Conservation (phyloP, 2,888 invertebrate genomes). For the Ischnus inquisitorius region DNA sequence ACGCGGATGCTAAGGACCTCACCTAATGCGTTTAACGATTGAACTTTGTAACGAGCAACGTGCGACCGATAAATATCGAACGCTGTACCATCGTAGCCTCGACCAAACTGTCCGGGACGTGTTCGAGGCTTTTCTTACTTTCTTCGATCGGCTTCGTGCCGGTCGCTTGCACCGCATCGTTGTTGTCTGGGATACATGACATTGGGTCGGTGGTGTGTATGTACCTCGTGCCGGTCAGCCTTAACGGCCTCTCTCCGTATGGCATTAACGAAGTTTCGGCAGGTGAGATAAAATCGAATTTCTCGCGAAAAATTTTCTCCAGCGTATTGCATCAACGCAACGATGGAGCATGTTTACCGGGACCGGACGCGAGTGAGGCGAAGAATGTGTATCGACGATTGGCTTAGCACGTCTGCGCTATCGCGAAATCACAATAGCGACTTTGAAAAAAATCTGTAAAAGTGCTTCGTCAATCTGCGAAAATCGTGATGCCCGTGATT, state of each 20-base stretch:
- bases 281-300: constrained; percentile 71
- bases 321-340: constrained; percentile 27
- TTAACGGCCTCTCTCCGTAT: constrained; percentile 38
- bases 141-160: constrained; percentile 48
- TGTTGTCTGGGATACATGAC: constrained; percentile 44
- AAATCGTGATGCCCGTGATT: neutral
- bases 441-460: neutral
- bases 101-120: constrained; percentile 51
- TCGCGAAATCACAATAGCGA: neutral
- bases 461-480: neutral
- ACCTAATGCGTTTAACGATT: constrained; percentile 60
- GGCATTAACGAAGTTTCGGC: constrained; percentile 66
- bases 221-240: constrained; percentile 19
- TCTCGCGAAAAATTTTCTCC: constrained; percentile 56
- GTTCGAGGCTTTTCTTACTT: constrained; percentile 61
- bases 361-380: constrained; percentile 25
- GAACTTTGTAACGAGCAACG: constrained; percentile 64
- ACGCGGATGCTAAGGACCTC: constrained; percentile 41
- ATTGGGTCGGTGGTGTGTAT: constrained; percentile 7
- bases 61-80: constrained; percentile 66
- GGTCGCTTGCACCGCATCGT: constrained; percentile 39
- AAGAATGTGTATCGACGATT: constrained; percentile 47
- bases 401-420: constrained; percentile 45
- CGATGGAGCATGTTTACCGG: constrained; percentile 1
- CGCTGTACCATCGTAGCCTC: constrained; percentile 20